Evolutionary conservation across 2,113 vertebrate species (phyloP).

Genomic region (Gymnarchus niloticus): DNA sequence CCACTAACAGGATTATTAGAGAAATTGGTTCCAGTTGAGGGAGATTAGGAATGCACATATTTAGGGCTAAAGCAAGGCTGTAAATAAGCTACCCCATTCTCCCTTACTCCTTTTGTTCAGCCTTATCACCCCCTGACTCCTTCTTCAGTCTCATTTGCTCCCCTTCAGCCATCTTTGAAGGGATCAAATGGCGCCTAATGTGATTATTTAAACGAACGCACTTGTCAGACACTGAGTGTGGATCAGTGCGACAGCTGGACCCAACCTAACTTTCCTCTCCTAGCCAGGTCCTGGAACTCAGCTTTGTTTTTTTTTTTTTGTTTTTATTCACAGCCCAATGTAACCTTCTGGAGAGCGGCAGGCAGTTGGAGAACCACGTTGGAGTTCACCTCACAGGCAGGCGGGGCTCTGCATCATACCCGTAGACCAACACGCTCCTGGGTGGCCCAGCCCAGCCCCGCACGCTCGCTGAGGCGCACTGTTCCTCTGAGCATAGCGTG

Average conservation of each 20-base stretch:
- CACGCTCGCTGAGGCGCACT: neutral
- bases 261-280: neutral
- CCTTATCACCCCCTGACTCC: constrained; percentile 3
- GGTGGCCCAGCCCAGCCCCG: neutral
- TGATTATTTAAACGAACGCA: constrained; percentile 10
- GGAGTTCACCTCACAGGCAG: neutral
- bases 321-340: neutral
- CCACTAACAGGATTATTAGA: constrained; percentile 36
- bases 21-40: constrained; percentile 43
- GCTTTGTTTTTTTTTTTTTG: neutral
- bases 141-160: constrained; percentile 5
- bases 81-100: neutral
- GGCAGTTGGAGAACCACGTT: neutral
- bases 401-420: too few relatives aligned
- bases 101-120: neutral
- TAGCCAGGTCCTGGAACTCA: neutral
- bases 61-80: constrained; percentile 18
- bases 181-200: neutral
- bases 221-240: neutral
- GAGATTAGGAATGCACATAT: constrained; percentile 36
- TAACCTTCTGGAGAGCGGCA: neutral
- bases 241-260: neutral
- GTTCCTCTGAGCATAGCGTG: neutral
- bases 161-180: neutral
- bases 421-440: neutral